Evolutionary conservation across 2,113 vertebrate species (phyloP).

Genomic region (Neolamprologus devosi): DNA sequence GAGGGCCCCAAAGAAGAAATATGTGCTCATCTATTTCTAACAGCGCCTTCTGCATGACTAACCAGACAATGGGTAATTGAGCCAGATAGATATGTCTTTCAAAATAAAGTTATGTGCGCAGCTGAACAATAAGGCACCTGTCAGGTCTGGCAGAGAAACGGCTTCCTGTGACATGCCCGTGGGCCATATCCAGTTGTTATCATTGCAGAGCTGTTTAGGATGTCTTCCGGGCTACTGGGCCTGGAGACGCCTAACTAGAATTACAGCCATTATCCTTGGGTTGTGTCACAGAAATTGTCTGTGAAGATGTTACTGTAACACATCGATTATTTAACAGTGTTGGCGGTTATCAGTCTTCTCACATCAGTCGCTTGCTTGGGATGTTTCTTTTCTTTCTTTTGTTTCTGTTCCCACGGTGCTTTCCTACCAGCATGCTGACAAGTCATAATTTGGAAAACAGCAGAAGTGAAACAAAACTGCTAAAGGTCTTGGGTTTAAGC

Average conservation of each 20-base stretch:
- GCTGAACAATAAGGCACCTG: slow-evolving; percentile 62
- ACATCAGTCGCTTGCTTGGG: not conserved
- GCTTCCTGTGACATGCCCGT: slow-evolving; percentile 52
- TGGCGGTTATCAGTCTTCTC: not conserved
- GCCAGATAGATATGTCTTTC: slow-evolving; percentile 46
- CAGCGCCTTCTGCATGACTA: slow-evolving; percentile 36
- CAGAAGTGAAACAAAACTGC: not conserved
- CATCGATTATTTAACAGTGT: not conserved
- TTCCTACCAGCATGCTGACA: slow-evolving; percentile 22
- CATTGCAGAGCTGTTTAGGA: slow-evolving; percentile 43
- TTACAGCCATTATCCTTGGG: slow-evolving; percentile 26
- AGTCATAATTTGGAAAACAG: slow-evolving; percentile 7
- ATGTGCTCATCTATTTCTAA: slow-evolving; percentile 29
- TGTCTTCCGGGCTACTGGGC: slow-evolving; percentile 21
- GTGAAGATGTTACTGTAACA: slow-evolving; percentile 2
- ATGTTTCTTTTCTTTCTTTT: not conserved
- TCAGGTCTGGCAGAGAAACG: slow-evolving; percentile 35
- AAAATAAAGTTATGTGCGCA: slow-evolving; percentile 53
- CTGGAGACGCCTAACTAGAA: slow-evolving; percentile 31
- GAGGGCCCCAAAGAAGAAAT: slow-evolving; percentile 8
- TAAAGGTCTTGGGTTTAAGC: not conserved
- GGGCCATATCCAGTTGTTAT: slow-evolving; percentile 46
- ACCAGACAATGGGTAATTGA: slow-evolving; percentile 51
- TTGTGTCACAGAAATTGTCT: not conserved
- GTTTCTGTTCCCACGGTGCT: slow-evolving; percentile 35